Percentiles rank a stretch among this genome's conserved stretches.
Conservation (phyloP, 2,797 vertebrate species). For the Mus caroli region DNA sequence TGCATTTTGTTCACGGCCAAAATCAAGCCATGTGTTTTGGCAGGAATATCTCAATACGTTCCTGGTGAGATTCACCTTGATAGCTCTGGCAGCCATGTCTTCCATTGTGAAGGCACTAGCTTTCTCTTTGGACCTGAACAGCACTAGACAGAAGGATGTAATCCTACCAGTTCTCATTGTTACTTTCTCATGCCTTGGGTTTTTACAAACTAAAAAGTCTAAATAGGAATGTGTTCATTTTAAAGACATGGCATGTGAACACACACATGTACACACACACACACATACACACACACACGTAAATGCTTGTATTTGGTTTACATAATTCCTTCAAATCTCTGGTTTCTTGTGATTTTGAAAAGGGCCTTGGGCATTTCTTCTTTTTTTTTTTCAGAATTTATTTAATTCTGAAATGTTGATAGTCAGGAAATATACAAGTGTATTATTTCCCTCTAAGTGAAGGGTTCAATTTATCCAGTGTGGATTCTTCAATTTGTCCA, state of each 20-base stretch:
- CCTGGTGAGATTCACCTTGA: background rate
- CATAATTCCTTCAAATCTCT: background rate
- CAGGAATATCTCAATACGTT: background rate
- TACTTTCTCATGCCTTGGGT: background rate
- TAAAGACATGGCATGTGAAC: background rate
- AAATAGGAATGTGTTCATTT: background rate
- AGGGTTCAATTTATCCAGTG: background rate
- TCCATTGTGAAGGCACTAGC: background rate
- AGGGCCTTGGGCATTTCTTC: background rate
- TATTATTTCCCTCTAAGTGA: background rate
- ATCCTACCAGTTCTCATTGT: background rate
- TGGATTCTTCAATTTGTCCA: background rate
- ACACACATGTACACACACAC: background rate
- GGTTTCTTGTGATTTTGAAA: conserved; percentile 3
- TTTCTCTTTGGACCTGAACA: background rate
- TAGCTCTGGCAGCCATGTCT: background rate
- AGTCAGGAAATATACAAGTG: background rate
- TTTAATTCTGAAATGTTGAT: conserved; percentile 6
- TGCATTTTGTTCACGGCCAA: background rate
- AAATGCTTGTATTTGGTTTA: background rate
- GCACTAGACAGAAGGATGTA: background rate
- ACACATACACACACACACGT: background rate
- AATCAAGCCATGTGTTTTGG: background rate
- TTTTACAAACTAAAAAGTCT: conserved; percentile 34
- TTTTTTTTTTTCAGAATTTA: background rate